A percentile compares a stretch with the other conserved stretches of the same genome.
Conservation (phyloP, 2,113 vertebrate species). For the Equus quagga region DNA sequence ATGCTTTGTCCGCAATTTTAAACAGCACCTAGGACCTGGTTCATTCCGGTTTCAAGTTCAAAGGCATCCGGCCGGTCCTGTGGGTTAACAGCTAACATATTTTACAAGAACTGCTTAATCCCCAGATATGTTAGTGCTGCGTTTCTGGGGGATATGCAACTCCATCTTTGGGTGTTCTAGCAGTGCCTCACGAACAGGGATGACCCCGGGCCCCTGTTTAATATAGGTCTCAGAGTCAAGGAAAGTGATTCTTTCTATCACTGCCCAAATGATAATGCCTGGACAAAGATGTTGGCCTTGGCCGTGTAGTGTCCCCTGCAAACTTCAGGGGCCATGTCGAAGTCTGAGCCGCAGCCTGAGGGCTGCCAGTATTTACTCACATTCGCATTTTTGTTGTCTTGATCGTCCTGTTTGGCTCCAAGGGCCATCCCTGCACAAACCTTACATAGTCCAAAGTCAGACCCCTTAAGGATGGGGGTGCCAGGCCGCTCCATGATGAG, state of each 20-base stretch:
- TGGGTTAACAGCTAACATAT: conserved; percentile 95
- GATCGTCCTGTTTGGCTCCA: conserved; percentile 84
- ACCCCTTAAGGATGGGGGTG: conserved; percentile 92
- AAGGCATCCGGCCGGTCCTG: conserved; percentile 94
- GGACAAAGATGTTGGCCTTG: conserved; percentile 95
- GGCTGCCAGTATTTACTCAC: conserved; percentile 95
- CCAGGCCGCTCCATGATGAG: conserved; percentile 92
- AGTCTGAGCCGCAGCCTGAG: conserved; percentile 93
- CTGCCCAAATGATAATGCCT: conserved; percentile 96
- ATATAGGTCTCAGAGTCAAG: conserved; percentile 91
- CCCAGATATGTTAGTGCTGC: conserved; percentile 94
- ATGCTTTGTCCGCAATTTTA: conserved; percentile 85
- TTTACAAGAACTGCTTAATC: conserved; percentile 92
- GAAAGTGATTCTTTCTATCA: conserved; percentile 95
- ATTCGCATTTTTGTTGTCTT: conserved; percentile 89
- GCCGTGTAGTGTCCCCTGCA: conserved; percentile 96
- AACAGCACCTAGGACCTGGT: conserved; percentile 92
- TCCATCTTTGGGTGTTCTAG: conserved; percentile 97
- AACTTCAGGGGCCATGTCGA: conserved; percentile 95
- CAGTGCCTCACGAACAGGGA: conserved; percentile 94
- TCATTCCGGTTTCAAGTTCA: conserved; percentile 94
- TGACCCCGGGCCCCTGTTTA: conserved; percentile 87
- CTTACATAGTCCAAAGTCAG: conserved; percentile 95
- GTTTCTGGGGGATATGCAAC: conserved; percentile 94
- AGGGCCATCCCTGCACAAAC: conserved; percentile 88